Percentiles rank a stretch among this genome's conserved stretches.
Conservation (phyloP, 2,888 invertebrate species). For the Scaptomyza cyrtandrae region DNA sequence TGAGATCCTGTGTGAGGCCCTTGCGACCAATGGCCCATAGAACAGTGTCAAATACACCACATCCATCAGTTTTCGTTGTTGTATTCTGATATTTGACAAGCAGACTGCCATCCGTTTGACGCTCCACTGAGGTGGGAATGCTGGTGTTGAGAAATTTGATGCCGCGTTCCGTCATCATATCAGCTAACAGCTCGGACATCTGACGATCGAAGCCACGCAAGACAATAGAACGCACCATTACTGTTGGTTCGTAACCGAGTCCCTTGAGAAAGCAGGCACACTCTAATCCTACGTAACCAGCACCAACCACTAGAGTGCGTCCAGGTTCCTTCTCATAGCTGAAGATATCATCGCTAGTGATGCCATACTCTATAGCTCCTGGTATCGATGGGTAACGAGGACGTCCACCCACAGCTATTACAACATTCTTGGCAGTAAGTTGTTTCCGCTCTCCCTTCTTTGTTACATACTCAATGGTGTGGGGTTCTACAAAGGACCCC, state of each 20-base stretch:
- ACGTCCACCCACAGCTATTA: constrained; percentile 95
- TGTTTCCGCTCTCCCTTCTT: constrained; percentile 88
- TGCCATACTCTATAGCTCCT: constrained; percentile 92
- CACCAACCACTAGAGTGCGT: constrained; percentile 94
- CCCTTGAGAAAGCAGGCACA: constrained; percentile 97
- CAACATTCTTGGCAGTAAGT: constrained; percentile 89
- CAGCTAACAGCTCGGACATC: constrained; percentile 91
- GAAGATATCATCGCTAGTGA: constrained; percentile 97
- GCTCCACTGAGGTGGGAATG: constrained; percentile 89
- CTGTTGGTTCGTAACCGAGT: constrained; percentile 92
- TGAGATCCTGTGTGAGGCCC: constrained; percentile 89
- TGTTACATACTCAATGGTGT: constrained; percentile 89
- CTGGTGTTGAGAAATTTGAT: constrained; percentile 90
- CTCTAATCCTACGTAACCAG: constrained; percentile 96
- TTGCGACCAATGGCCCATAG: constrained; percentile 93
- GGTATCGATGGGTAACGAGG: constrained; percentile 94
- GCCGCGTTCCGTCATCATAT: constrained; percentile 91
- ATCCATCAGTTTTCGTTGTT: constrained; percentile 84
- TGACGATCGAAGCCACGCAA: constrained; percentile 96
- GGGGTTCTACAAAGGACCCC: constrained; percentile 90
- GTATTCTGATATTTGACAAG: constrained; percentile 87
- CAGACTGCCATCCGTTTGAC: constrained; percentile 87
- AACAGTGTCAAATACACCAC: constrained; percentile 91
- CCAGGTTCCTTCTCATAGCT: constrained; percentile 92
- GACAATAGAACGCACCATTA: constrained; percentile 94